Conservation (phyloP, 2,797 vertebrate species). For the Capromys pilorides region DNA sequence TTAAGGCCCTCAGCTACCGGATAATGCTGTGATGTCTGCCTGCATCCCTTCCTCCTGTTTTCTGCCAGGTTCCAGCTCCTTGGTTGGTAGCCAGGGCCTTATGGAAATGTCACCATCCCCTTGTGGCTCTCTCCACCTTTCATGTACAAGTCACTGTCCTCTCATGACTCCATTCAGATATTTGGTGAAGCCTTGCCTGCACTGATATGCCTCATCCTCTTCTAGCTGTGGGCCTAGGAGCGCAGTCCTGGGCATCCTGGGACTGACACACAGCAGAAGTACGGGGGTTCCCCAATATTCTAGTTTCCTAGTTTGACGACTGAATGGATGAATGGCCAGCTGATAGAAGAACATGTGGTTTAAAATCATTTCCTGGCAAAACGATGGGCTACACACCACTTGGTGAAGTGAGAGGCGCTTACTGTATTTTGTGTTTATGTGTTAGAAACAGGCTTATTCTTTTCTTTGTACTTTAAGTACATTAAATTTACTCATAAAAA, state of each 20-base stretch:
- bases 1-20: slow-evolving; percentile 71
- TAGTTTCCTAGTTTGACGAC: not conserved
- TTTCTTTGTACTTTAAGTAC: too few species aligned
- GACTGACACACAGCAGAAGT: not conserved
- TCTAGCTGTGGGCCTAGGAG: not conserved
- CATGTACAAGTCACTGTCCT: not conserved
- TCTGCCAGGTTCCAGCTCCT: not conserved
- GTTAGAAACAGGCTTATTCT: too few species aligned
- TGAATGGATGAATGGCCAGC: not conserved
- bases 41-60: not conserved
- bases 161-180: not conserved
- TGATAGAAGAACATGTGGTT: not conserved
- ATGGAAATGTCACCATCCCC: not conserved
- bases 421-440: too few species aligned
- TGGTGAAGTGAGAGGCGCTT: too few species aligned
- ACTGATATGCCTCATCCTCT: not conserved
- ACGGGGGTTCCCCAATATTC: not conserved
- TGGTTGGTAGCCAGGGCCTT: not conserved
- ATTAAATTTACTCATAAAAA: too few species aligned
- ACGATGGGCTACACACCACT: too few species aligned
- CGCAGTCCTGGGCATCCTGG: not conserved
- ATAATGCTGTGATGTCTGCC: not conserved
- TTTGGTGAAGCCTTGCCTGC: not conserved
- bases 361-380: not conserved
- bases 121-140: not conserved